phyloP scores from a whole-genome alignment of 1,140 invertebrate species.

The Drosophila nigrodunni region DNA sequence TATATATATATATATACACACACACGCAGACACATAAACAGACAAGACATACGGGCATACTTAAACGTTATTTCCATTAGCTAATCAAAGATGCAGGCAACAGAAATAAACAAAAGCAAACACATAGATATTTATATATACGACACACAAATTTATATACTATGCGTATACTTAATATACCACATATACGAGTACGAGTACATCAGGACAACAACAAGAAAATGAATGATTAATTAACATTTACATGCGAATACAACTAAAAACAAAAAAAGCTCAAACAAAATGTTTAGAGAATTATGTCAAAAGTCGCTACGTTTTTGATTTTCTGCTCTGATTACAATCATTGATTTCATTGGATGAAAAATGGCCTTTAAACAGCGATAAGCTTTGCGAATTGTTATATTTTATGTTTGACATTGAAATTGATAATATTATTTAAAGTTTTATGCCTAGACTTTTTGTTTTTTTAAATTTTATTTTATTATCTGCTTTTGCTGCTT shows the following conservation, averaged over 20 bases:
- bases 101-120: neutral
- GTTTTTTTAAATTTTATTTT: conserved; percentile 26
- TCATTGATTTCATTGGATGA: neutral
- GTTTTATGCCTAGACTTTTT: conserved; percentile 35
- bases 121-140: conserved; percentile 18
- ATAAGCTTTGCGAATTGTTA: conserved; percentile 11
- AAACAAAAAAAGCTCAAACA: conserved; percentile 25
- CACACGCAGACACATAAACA: conserved; percentile 33
- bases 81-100: conserved; percentile 39
- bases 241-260: conserved; percentile 15
- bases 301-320: neutral
- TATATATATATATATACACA: conserved; percentile 63
- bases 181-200: conserved; percentile 23
- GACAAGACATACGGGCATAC: conserved; percentile 31
- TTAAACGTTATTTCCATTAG: conserved; percentile 52
- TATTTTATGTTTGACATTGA: conserved; percentile 5
- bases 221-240: conserved; percentile 16
- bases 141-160: conserved; percentile 42
- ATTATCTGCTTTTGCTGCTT: conserved; percentile 61
- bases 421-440: conserved; percentile 5
- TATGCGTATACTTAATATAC: conserved; percentile 34
- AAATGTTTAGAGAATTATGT: conserved; percentile 9
- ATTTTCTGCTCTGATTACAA: conserved; percentile 2
- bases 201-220: conserved; percentile 4
- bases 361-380: conserved; percentile 9